Evolutionary conservation across 2,888 invertebrate species (phyloP).

Genomic region (Gandaritis pyraliata): DNA sequence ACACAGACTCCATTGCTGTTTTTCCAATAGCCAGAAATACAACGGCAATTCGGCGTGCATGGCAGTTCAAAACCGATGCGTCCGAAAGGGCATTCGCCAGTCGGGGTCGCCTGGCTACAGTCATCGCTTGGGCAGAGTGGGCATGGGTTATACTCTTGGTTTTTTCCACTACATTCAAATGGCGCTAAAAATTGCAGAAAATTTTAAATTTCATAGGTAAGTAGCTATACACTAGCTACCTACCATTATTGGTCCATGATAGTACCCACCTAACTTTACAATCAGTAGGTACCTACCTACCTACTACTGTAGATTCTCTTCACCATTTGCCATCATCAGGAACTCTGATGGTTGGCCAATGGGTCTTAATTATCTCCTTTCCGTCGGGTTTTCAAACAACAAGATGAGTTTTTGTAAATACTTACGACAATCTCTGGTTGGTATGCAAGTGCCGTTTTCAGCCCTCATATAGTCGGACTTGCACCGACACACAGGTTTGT

Average conservation of each 20-base stretch:
- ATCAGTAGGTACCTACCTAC: no score
- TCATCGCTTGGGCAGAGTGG: constrained; percentile 55
- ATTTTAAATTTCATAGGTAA: no score
- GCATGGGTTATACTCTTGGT: constrained; percentile 54
- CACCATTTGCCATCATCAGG: no score
- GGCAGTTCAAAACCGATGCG: constrained; percentile 43
- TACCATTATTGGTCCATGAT: no score
- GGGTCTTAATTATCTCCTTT: no score
- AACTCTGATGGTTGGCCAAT: no score
- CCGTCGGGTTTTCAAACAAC: no score
- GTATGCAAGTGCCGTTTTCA: constrained; percentile 52
- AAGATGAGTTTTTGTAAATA: not conserved
- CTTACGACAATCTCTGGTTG: constrained; percentile 54
- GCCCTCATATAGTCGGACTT: constrained; percentile 49
- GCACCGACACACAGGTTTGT: constrained; percentile 50
- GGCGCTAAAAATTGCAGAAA: constrained; percentile 46
- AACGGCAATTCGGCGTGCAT: constrained; percentile 55
- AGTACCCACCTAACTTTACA: no score
- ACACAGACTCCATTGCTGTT: constrained; percentile 52
- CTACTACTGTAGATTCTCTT: no score
- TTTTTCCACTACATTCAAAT: constrained; percentile 47
- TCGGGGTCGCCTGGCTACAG: constrained; percentile 49
- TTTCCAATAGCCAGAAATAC: constrained; percentile 52
- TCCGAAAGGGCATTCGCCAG: constrained; percentile 50
- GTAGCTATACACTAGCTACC: no score